Percentiles rank a stretch among this genome's conserved stretches.
Evolutionary conservation across 2,113 vertebrate genomes (phyloP).

Genomic region (Sander vitreus): DNA sequence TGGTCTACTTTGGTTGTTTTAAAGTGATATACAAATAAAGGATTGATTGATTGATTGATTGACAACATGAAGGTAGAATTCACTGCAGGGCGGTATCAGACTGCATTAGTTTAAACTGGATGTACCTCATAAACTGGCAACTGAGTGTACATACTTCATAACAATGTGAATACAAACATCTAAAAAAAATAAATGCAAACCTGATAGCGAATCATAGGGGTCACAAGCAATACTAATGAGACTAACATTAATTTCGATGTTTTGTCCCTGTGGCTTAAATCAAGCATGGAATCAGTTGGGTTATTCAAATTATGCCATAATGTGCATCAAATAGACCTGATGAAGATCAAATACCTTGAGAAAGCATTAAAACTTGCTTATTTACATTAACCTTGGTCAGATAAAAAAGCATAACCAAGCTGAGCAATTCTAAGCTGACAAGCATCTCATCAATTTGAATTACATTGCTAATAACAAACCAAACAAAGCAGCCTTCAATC

Average conservation of each 20-base stretch:
- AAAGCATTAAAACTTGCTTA: constrained; percentile 23
- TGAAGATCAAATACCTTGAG: constrained; percentile 26
- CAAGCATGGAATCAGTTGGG: neutral
- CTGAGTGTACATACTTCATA: neutral
- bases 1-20: too few relatives aligned
- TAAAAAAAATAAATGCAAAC: neutral
- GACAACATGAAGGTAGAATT: too few relatives aligned
- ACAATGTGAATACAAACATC: neutral
- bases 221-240: constrained; percentile 12
- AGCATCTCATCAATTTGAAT: constrained; percentile 26
- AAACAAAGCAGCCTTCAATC: constrained; percentile 30
- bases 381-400: neutral
- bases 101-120: neutral
- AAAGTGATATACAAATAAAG: too few relatives aligned
- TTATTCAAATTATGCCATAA: constrained; percentile 31
- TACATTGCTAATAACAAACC: constrained; percentile 17
- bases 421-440: constrained; percentile 14
- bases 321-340: neutral
- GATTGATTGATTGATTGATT: too few relatives aligned
- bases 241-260: constrained; percentile 13
- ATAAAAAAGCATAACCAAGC: neutral
- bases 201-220: constrained; percentile 6
- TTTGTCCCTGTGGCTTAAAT: constrained; percentile 26
- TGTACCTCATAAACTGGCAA: neutral
- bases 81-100: too few relatives aligned